Percentiles rank a stretch among this genome's conserved stretches.
phyloP scores from a whole-genome alignment of 1,140 invertebrate species.

The Drusus annulatus region DNA sequence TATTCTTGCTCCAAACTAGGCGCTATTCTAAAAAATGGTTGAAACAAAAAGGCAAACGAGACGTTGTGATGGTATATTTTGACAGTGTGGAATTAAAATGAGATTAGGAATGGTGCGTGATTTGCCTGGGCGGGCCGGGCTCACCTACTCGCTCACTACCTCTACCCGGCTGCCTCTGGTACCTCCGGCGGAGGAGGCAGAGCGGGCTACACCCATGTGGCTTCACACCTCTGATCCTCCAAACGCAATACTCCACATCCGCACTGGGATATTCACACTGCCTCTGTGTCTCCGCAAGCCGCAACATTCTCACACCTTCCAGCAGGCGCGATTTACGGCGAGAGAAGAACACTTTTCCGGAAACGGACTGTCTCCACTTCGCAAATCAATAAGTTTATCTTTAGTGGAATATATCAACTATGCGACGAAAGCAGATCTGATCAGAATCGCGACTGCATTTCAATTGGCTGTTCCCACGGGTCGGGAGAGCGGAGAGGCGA shows the following conservation, averaged over 20 bases:
- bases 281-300: no score
- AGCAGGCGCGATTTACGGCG: neutral
- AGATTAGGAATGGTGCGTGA: conserved; percentile 57
- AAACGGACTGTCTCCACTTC: conserved; percentile 11
- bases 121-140: conserved; percentile 50
- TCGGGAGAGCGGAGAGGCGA: conserved; percentile 16
- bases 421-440: conserved; percentile 11
- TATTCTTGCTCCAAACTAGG: neutral
- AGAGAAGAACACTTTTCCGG: conserved; percentile 9
- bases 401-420: conserved; percentile 11
- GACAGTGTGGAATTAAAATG: conserved; percentile 57
- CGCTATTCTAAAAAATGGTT: conserved; percentile 35
- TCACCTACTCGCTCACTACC: neutral
- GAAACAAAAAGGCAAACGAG: conserved; percentile 50
- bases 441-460: conserved; percentile 32
- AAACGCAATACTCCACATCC: neutral
- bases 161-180: no score
- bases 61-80: conserved; percentile 54
- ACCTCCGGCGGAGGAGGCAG: no score
- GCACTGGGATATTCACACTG: no score
- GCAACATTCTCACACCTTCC: no score
- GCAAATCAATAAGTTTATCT: conserved; percentile 28
- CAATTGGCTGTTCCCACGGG: conserved; percentile 34
- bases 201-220: neutral
- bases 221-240: neutral